Evolutionary conservation across 2,888 invertebrate species (phyloP).

Genomic region (Cybosia mesomella): DNA sequence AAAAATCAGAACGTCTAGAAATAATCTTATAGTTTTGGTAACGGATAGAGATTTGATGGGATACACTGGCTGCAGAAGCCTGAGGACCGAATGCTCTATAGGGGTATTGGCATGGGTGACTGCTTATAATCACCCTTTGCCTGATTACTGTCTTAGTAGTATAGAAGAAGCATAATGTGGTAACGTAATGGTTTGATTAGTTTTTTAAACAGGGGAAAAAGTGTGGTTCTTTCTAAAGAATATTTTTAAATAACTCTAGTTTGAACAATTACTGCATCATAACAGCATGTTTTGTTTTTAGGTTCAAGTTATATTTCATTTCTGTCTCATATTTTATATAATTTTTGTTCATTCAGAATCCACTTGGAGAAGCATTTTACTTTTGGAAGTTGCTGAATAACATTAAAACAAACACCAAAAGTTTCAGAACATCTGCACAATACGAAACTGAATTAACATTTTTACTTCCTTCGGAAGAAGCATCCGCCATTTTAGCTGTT

Average conservation of each 20-base stretch:
- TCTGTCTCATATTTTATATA: conserved; percentile 19
- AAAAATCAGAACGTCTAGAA: no score
- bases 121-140: no score
- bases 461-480: conserved; percentile 15
- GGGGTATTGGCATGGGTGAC: no score
- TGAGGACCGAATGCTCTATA: no score
- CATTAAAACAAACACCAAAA: conserved; percentile 49
- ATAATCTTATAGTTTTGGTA: no score
- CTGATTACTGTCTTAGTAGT: no score
- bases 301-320: conserved; percentile 5
- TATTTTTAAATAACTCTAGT: neutral
- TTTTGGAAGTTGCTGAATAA: conserved; percentile 43
- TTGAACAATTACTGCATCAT: neutral
- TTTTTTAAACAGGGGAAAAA: no score
- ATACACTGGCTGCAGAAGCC: no score
- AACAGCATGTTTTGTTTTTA: conserved; percentile 6
- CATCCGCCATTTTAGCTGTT: conserved; percentile 9
- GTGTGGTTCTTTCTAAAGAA: neutral
- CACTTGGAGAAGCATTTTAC: conserved; percentile 32
- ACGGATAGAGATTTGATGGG: no score
- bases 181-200: no score
- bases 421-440: conserved; percentile 31
- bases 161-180: no score
- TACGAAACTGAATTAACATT: conserved; percentile 27
- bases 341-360: conserved; percentile 22